Evolutionary conservation across 2,888 invertebrate genomes (phyloP).

Genomic region (Deilephila porcellus): DNA sequence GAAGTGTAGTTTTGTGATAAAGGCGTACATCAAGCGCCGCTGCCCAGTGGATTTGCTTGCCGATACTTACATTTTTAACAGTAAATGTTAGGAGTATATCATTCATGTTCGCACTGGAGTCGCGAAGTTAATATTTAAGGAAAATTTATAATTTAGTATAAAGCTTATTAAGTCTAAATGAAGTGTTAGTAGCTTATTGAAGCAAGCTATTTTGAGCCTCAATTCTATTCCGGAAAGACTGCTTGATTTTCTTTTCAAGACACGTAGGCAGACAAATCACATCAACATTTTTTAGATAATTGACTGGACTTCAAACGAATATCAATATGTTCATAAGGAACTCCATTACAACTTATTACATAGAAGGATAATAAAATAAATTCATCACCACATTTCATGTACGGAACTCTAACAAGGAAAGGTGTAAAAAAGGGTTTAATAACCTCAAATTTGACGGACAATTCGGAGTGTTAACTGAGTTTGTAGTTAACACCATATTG

Average conservation of each 20-base stretch:
- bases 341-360: too few relatives aligned
- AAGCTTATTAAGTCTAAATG: too few relatives aligned
- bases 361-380: not conserved
- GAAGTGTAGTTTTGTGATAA: constrained; percentile 16
- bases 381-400: not conserved
- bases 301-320: too few relatives aligned
- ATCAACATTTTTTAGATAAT: too few relatives aligned
- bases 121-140: too few relatives aligned
- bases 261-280: too few relatives aligned
- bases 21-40: not conserved
- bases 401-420: not conserved
- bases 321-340: too few relatives aligned
- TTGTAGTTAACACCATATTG: constrained; percentile 23
- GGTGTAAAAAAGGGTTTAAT: not conserved
- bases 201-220: too few relatives aligned
- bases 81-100: not conserved
- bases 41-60: not conserved
- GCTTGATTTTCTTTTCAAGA: too few relatives aligned
- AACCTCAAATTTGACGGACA: not conserved
- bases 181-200: too few relatives aligned
- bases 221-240: too few relatives aligned
- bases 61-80: not conserved
- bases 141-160: too few relatives aligned
- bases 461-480: constrained; percentile 1
- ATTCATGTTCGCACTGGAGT: not conserved